These are phyloP conservation scores for Rhineura floridana DNA, from an alignment of 2,113 vertebrate genomes.

Conservation along the genomic window DNA sequence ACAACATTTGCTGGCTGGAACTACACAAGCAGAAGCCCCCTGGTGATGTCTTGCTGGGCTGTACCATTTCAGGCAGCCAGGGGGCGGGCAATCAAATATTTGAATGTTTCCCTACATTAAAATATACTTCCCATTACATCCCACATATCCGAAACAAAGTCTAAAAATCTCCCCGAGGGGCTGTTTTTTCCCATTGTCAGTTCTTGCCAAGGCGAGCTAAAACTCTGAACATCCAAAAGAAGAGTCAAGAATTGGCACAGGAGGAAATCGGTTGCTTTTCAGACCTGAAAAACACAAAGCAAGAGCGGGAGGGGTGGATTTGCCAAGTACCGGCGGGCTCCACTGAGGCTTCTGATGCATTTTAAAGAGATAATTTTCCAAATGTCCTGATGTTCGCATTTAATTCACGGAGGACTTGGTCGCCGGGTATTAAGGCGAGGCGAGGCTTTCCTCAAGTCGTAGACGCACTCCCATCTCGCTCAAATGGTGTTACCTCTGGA, in stretches of 20 bases:
- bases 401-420: constrained; percentile 71
- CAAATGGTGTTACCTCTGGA: constrained; percentile 66
- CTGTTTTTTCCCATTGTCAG: not conserved
- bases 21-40: no score
- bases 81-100: not conserved
- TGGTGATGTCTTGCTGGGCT: not conserved
- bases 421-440: constrained; percentile 71
- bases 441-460: constrained; percentile 46
- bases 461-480: constrained; percentile 60
- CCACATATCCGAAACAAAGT: no score
- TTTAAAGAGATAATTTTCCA: constrained; percentile 60
- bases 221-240: not conserved
- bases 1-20: not conserved
- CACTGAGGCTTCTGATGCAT: constrained; percentile 35
- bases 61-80: not conserved
- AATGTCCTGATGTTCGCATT: constrained; percentile 72
- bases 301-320: not conserved
- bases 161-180: not conserved
- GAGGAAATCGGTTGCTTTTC: constrained; percentile 43
- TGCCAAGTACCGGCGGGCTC: constrained; percentile 56
- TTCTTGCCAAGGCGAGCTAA: not conserved
- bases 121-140: not conserved
- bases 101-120: not conserved
- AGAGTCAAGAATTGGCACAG: not conserved
- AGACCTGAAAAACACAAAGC: constrained; percentile 2